These are phyloP conservation scores for Danionella dracula DNA, from an alignment of 2,797 vertebrate species.

Conservation along the genomic window DNA sequence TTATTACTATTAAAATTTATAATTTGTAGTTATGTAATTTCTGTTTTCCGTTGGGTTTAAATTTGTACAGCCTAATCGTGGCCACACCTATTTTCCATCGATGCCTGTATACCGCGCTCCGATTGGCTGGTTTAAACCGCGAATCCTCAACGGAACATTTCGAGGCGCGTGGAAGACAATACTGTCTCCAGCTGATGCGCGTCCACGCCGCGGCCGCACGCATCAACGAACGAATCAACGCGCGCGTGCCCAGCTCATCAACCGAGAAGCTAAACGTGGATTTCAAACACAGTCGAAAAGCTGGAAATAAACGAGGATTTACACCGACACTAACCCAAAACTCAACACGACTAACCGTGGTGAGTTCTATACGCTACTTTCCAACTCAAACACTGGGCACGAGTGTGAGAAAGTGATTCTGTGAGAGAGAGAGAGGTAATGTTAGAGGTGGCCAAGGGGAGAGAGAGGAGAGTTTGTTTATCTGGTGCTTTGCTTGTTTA, in stretches of 20 bases:
- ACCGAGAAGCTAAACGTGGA: background rate
- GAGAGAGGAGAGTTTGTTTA: background rate
- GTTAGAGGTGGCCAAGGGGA: too few relatives aligned
- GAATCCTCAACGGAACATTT: constrained; percentile 46
- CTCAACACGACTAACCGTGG: background rate
- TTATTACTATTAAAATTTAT: too few relatives aligned
- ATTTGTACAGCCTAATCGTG: too few relatives aligned
- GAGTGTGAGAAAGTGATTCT: background rate
- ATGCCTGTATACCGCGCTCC: constrained; percentile 7
- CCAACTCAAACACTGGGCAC: too few relatives aligned
- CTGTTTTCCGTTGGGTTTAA: constrained; percentile 24
- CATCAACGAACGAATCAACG: background rate
- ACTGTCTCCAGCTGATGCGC: constrained; percentile 28
- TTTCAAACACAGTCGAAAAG: background rate
- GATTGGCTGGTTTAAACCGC: constrained; percentile 72
- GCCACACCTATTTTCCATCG: constrained; percentile 44
- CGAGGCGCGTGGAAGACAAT: constrained; percentile 27
- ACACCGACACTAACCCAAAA: background rate
- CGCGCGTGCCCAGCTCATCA: background rate
- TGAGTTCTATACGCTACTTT: background rate
- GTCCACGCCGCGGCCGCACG: background rate
- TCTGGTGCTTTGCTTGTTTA: background rate
- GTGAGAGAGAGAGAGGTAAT: background rate
- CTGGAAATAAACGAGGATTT: background rate
- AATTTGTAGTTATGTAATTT: background rate